Evolutionary conservation across 2,797 vertebrate genomes (phyloP).

Genomic region (Sebastes miniatus): DNA sequence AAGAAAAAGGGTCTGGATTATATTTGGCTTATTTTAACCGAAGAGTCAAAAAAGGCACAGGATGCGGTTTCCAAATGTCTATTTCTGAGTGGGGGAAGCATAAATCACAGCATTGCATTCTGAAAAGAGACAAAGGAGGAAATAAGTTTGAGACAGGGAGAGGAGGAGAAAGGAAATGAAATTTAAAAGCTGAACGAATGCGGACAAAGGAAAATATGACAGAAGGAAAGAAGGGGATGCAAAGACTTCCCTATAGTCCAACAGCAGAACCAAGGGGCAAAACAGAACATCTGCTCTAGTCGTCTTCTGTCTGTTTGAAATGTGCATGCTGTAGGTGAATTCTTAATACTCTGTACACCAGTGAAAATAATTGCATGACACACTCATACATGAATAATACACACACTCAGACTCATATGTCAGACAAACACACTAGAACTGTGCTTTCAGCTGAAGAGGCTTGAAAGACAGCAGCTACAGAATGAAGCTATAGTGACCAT

Average conservation of each 20-base stretch:
- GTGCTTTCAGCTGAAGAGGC: background rate
- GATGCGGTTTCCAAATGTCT: background rate
- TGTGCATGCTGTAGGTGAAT: background rate
- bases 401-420: background rate
- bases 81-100: background rate
- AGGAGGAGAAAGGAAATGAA: background rate
- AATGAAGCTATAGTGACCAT: background rate
- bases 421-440: background rate
- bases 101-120: conserved; percentile 20
- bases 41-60: background rate
- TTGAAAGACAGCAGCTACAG: background rate
- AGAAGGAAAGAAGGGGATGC: background rate
- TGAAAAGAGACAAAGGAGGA: conserved; percentile 21
- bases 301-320: conserved; percentile 13
- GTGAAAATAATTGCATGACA: background rate
- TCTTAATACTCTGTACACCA: background rate
- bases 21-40: conserved; percentile 4
- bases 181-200: background rate
- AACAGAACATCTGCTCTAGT: conserved; percentile 18
- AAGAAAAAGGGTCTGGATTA: background rate
- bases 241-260: background rate
- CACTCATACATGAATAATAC: background rate
- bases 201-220: background rate
- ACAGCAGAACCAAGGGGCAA: conserved; percentile 14
- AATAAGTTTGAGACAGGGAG: background rate